Percentiles rank a stretch among this genome's conserved stretches.
These are phyloP conservation scores for Actenoides lindsayi DNA, from an alignment of 2,113 vertebrate genomes.

Conservation along the genomic window DNA sequence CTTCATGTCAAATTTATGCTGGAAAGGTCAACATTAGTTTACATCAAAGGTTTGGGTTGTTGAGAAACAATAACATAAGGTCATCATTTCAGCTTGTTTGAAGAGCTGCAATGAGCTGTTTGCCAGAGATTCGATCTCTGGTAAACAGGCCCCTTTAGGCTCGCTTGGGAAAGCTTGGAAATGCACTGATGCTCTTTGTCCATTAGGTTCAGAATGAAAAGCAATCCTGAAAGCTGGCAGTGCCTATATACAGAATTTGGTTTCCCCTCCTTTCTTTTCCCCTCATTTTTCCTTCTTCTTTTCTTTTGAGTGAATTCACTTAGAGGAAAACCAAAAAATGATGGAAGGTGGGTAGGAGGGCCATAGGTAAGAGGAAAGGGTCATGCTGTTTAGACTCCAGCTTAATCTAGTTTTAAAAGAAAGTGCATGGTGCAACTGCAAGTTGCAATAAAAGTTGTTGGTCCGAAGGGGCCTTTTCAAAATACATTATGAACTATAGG, in stretches of 20 bases:
- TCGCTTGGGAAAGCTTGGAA: conserved; percentile 65
- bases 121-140: conserved; percentile 71
- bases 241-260: conserved; percentile 55
- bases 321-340: background rate
- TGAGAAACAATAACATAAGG: conserved; percentile 73
- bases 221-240: conserved; percentile 47
- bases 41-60: conserved; percentile 65
- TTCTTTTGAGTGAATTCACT: background rate
- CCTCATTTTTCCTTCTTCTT: background rate
- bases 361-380: background rate
- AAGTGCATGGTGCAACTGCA: background rate
- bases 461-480: conserved; percentile 8
- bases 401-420: conserved; percentile 36
- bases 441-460: conserved; percentile 14
- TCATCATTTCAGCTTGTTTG: conserved; percentile 75
- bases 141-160: conserved; percentile 71
- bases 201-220: conserved; percentile 57
- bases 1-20: conserved; percentile 60
- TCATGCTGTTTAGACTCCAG: background rate
- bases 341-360: background rate
- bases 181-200: conserved; percentile 41
- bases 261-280: background rate
- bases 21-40: conserved; percentile 68
- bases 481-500: background rate
- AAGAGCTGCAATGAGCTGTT: conserved; percentile 66